These are phyloP conservation scores for Etia nguti DNA, from an alignment of 2,113 vertebrate genomes.

Conservation along the genomic window DNA sequence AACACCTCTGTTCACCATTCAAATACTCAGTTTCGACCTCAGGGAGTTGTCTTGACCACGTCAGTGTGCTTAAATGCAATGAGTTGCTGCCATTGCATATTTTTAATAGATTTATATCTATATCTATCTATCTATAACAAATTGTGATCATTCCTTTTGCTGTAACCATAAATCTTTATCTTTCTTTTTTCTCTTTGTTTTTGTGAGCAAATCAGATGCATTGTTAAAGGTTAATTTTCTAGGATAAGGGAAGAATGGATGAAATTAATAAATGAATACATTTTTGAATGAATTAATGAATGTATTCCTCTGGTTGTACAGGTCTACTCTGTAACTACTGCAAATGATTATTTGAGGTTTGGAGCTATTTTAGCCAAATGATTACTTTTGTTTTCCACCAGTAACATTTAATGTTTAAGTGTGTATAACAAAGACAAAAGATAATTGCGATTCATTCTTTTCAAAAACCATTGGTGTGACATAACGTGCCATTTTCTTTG, in stretches of 20 bases:
- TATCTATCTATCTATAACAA: neutral
- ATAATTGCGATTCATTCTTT: neutral
- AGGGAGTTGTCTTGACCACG: neutral
- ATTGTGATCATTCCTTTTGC: neutral
- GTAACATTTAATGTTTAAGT: neutral
- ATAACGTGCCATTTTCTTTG: neutral
- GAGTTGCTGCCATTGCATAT: neutral
- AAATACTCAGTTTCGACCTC: neutral
- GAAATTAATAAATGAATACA: neutral
- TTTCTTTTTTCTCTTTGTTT: neutral
- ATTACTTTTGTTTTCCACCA: neutral
- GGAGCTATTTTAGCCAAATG: neutral
- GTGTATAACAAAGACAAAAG: neutral
- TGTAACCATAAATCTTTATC: neutral
- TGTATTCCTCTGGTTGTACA: neutral
- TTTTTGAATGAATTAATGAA: neutral
- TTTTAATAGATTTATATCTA: neutral
- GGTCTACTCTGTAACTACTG: neutral
- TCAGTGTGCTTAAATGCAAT: neutral
- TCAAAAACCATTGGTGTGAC: neutral
- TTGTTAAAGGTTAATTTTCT: neutral
- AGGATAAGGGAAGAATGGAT: neutral
- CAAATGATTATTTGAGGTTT: neutral
- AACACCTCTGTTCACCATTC: neutral
- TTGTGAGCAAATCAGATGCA: neutral